Evolutionary conservation across 1,140 invertebrate genomes (phyloP).

Genomic region (Agrypnia vestita): DNA sequence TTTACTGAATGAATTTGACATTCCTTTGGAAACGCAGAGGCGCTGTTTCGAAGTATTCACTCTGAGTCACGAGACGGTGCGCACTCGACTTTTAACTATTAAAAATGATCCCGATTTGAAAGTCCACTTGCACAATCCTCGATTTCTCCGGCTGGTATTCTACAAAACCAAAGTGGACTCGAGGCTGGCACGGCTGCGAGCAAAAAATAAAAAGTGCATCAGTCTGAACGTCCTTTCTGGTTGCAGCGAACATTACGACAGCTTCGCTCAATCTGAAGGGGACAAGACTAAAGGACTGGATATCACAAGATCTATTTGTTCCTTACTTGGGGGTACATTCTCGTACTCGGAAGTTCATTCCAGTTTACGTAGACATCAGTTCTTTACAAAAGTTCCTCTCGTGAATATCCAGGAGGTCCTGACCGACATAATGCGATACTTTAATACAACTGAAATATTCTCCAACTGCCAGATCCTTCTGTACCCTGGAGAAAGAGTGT

Average conservation of each 20-base stretch:
- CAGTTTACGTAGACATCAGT: constrained; percentile 71
- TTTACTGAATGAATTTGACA: constrained; percentile 68
- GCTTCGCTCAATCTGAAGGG: constrained; percentile 64
- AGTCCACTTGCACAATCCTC: constrained; percentile 70
- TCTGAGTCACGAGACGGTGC: constrained; percentile 67
- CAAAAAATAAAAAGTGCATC: constrained; percentile 69
- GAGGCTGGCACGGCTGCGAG: constrained; percentile 69
- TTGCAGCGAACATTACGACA: constrained; percentile 66
- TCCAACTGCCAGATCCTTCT: constrained; percentile 73
- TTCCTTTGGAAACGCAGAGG: constrained; percentile 67
- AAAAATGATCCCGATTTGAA: constrained; percentile 69
- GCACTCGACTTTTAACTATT: constrained; percentile 68
- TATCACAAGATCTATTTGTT: constrained; percentile 57
- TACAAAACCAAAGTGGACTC: constrained; percentile 68
- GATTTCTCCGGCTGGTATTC: constrained; percentile 71
- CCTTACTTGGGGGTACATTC: constrained; percentile 62
- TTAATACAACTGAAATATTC: constrained; percentile 70
- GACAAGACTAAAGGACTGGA: constrained; percentile 64
- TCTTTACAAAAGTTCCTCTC: constrained; percentile 72
- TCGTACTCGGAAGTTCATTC: constrained; percentile 63
- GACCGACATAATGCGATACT: constrained; percentile 69
- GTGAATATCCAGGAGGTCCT: constrained; percentile 70
- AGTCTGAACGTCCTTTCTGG: constrained; percentile 70
- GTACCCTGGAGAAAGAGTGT: constrained; percentile 74
- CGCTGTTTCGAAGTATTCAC: constrained; percentile 69